Base-by-base conservation (phyloP, 2,888 invertebrate genomes). In the Liopterus haemorrhoidalis region DNA sequence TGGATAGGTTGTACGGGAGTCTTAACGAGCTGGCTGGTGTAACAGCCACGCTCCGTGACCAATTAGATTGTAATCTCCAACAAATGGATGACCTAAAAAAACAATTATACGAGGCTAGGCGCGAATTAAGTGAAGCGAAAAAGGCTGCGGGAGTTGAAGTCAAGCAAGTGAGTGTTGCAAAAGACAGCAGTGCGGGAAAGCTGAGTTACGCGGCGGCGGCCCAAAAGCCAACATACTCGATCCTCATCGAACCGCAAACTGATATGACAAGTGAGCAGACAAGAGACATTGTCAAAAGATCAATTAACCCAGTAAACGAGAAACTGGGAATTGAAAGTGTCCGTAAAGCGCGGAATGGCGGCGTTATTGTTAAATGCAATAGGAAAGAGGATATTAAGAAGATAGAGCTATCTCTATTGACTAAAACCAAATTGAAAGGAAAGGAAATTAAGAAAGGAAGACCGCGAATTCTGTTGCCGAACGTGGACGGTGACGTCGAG, bases 341-440 rank as follows among this genome's bases (percentile, higher is more conserved):
- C 11, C 16, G 33, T 16, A 33, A 33, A 16, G 16, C 33, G 9
- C 16, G 19, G n/a, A 16, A 16, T n/a, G 33, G 33, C 2, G 33
- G 15, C 5, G 33, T 33, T 5, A 33, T 33, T 15, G 33, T 33
- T 33, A 33, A 11, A 5, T 33, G 33, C 16, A 16, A 12, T n/a
- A 33, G n/a, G 15, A 14, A 15, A 33, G 18, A 16, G 9, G 16
- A 33, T 11, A 16, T 16, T n/a, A 16, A 33, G 18, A 33, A 33
- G 4, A 27, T 39, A 6, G n/a, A 39, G 14, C 9, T 27, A 4
- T 14, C 38, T 3, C 16, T 24, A 4, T 14, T 15, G 15, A 27
- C 27, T 2, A 36, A 36, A 18, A 12, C 21, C 3, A 20, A 33
- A 6, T 11, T 33, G 2, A 33, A 14, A 33, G n/a, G 21, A 18